Evolutionary conservation across 1,140 invertebrate species (phyloP).

Genomic region (Doryteuthis pealeii): DNA sequence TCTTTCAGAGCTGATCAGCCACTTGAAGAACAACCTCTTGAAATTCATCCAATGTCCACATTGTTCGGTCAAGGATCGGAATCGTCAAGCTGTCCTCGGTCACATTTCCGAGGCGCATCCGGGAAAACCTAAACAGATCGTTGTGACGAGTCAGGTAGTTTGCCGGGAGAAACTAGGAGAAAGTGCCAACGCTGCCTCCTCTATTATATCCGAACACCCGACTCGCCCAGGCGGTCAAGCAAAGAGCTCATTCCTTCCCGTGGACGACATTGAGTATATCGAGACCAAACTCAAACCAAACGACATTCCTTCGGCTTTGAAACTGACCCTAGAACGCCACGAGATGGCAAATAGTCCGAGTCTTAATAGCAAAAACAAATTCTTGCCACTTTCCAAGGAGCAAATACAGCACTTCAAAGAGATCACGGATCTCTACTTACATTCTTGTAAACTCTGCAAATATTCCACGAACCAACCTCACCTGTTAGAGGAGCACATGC

Average conservation of each 20-base stretch:
- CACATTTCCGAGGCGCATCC: constrained; percentile 40
- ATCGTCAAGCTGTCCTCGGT: constrained; percentile 35
- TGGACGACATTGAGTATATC: background rate
- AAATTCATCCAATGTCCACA: constrained; percentile 46
- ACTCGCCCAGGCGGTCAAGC: background rate
- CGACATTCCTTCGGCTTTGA: background rate
- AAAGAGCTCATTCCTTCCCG: background rate
- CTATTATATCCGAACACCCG: too few relatives aligned
- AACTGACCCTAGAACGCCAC: background rate
- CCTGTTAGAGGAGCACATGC: constrained; percentile 30
- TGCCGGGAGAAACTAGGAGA: constrained; percentile 36
- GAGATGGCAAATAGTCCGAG: background rate
- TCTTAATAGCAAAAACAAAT: constrained; percentile 7
- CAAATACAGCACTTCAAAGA: constrained; percentile 27
- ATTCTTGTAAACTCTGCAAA: constrained; percentile 32
- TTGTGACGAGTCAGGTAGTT: constrained; percentile 43
- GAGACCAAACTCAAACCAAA: background rate
- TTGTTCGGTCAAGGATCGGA: constrained; percentile 39
- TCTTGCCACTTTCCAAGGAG: constrained; percentile 26
- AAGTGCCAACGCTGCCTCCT: background rate
- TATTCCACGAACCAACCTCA: constrained; percentile 32
- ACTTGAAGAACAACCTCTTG: constrained; percentile 39
- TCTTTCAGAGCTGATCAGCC: constrained; percentile 27
- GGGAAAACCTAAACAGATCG: constrained; percentile 46
- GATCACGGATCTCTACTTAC: constrained; percentile 28